Base-by-base conservation (phyloP, 2,888 invertebrate genomes). In the Julus scandinavius region DNA sequence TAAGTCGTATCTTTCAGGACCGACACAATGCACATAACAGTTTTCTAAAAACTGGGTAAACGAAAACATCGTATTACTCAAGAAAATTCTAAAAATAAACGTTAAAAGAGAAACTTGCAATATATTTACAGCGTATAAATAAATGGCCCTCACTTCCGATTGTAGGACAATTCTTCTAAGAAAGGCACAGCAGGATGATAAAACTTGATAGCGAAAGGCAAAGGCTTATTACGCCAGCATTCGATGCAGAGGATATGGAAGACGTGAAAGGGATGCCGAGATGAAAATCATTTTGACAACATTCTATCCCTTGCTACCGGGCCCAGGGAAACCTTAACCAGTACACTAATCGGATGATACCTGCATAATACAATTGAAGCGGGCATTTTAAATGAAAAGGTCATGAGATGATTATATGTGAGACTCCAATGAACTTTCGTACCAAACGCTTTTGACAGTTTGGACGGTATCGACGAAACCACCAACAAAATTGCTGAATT, bases 371-470 rank as follows among this genome's bases (percentile, higher is more conserved):
- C 20, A 80, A 38, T 15, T 38, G 38, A 80, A 38, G 15, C 38
- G 29, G 38, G 38, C 38, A 80, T 80, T 38, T 38, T 1, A 80
- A 80, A 80, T 38, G 38, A 80, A 38, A 80, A 40, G 4, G 38
- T 38, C 15, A 40, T 38, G 38, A 40, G 38, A 40, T 40, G 38
- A 40, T 40, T 72, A 9, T 80, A 80, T 0, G 29, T 29, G 72
- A 72, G 72, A 72, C 72, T 72, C 72, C 72, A 72, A 9, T 13
- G 80, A 38, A 80, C 80, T 80, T 80, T 29, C 80, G 38, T 38
- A 40, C 38, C 80, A 80, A 80, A 80, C 80, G 38, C 38, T 29
- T 80, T 15, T 13, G 80, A 13, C 80, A 15, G 80, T 29, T 40
- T 80, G 80, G 80, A 80, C 80, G 80, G 80, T 38, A 80, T 80